Percentiles rank a stretch among this genome's conserved stretches.
Conservation (phyloP, 53 echinoderm and acorn worm species). For the Echinometra lucunter region DNA sequence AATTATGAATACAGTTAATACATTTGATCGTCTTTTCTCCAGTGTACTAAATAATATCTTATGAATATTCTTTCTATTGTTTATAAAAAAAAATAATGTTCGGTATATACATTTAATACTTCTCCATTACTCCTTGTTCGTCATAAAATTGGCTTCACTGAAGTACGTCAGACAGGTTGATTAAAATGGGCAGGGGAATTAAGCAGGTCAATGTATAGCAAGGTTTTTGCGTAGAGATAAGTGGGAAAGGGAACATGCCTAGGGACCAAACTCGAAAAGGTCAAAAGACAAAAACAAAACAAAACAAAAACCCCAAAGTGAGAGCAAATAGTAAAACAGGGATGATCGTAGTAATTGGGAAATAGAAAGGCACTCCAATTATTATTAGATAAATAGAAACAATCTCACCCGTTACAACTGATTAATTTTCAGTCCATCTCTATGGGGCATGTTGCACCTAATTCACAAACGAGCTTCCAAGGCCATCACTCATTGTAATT, state of each 20-base stretch:
- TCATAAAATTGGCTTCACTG: neutral
- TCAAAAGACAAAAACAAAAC: neutral
- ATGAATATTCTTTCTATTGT: too few species aligned
- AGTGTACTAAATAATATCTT: too few species aligned
- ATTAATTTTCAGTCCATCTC: slow-evolving; percentile 33
- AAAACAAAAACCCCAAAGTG: too few species aligned
- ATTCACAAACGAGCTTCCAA: slow-evolving; percentile 48
- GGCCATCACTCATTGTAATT: slow-evolving; percentile 36
- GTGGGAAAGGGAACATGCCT: neutral
- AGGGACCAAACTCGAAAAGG: neutral
- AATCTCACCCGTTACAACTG: slow-evolving; percentile 51
- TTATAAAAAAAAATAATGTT: neutral
- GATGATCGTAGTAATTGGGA: slow-evolving; percentile 14
- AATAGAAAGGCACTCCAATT: slow-evolving; percentile 30
- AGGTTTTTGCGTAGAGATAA: neutral
- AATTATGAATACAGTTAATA: too few species aligned
- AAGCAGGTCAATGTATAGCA: neutral
- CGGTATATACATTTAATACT: neutral
- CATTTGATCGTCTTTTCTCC: too few species aligned
- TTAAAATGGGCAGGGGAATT: neutral
- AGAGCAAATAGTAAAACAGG: slow-evolving; percentile 20
- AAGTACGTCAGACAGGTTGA: neutral
- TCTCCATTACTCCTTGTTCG: neutral
- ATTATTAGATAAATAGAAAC: slow-evolving; percentile 47
- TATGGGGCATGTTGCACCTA: slow-evolving; percentile 14